Evolutionary conservation across 2,113 vertebrate genomes (phyloP).

Genomic region (Todiramphus chloris): DNA sequence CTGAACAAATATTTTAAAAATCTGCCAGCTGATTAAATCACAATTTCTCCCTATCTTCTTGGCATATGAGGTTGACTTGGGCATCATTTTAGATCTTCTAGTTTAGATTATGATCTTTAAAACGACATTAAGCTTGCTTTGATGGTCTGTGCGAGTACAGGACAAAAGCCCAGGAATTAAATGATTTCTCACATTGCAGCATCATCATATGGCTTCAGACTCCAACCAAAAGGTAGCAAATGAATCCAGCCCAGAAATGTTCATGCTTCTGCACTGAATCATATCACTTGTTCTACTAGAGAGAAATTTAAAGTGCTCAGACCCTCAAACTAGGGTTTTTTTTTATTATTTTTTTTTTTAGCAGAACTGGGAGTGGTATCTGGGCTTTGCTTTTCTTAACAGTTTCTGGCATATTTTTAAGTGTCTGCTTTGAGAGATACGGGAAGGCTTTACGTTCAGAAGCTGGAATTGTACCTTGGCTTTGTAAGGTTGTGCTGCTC

Average conservation of each 20-base stretch:
- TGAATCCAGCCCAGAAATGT: background rate
- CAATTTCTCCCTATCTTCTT: constrained; percentile 6
- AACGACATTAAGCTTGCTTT: constrained; percentile 35
- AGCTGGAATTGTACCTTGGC: background rate
- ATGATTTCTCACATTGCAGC: background rate
- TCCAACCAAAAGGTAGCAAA: background rate
- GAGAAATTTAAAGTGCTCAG: background rate
- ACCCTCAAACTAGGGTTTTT: background rate
- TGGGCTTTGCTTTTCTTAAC: background rate
- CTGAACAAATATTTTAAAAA: constrained; percentile 49
- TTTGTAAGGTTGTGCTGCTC: background rate
- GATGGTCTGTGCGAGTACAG: background rate
- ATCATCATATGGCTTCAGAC: background rate
- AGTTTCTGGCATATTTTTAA: background rate
- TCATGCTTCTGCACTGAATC: background rate
- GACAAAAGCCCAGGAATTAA: constrained; percentile 39
- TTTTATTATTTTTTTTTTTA: background rate
- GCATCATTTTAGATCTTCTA: constrained; percentile 23
- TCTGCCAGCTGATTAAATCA: constrained; percentile 28
- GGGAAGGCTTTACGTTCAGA: background rate
- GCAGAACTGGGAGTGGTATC: background rate
- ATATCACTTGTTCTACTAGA: background rate
- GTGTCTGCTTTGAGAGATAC: background rate
- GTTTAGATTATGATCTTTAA: constrained; percentile 49
- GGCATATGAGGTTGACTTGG: background rate